Percentiles rank a stretch among this genome's conserved stretches.
These are phyloP conservation scores for Wiebesia pumilae DNA, from an alignment of 1,140 invertebrate species.

Conservation along the genomic window DNA sequence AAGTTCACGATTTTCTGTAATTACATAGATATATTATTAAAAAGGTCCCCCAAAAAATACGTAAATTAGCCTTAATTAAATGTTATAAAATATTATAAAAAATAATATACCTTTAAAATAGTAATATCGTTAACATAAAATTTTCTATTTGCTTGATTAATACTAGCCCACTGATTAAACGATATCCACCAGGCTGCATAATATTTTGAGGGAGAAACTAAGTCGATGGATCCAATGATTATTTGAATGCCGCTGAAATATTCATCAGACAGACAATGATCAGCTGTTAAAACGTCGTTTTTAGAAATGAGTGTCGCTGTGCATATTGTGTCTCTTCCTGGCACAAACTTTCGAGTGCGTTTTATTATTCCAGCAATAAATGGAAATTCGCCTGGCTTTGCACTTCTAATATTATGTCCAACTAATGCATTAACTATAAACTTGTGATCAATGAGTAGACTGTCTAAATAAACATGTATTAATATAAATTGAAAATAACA, in stretches of 20 bases:
- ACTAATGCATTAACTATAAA: neutral
- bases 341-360: neutral
- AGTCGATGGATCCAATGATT: neutral
- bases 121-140: too few species aligned
- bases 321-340: neutral
- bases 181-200: too few species aligned
- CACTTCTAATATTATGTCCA: neutral
- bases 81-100: too few species aligned
- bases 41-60: too few species aligned
- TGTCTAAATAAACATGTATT: neutral
- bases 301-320: neutral
- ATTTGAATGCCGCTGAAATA: neutral
- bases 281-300: neutral
- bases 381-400: neutral
- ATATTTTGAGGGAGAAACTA: too few species aligned
- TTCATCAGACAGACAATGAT: neutral
- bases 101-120: too few species aligned
- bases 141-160: too few species aligned
- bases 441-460: neutral
- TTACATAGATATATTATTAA: too few species aligned
- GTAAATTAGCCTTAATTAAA: too few species aligned
- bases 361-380: neutral
- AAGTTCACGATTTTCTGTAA: too few species aligned
- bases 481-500: neutral
- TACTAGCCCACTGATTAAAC: too few species aligned